phyloP scores from a whole-genome alignment of 1,140 invertebrate species.

The Tribolium castaneum region DNA sequence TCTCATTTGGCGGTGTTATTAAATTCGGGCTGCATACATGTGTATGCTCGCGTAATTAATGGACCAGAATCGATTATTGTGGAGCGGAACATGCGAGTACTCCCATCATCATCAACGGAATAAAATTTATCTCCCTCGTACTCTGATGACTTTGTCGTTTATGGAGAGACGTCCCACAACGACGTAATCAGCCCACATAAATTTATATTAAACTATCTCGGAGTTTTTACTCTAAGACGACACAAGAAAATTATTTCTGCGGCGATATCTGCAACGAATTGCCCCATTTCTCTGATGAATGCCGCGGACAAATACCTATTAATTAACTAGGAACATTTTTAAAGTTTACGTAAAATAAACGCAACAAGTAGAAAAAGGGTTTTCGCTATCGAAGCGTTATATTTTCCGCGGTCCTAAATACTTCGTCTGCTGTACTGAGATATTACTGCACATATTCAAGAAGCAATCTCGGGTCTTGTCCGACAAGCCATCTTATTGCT shows the following conservation, averaged over 20 bases:
- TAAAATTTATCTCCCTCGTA: constrained; percentile 20
- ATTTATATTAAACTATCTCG: neutral
- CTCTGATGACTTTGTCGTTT: constrained; percentile 30
- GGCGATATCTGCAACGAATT: neutral
- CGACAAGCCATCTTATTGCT: constrained; percentile 42
- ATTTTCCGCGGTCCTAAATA: neutral
- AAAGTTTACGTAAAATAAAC: no score
- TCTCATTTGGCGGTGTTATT: constrained; percentile 30
- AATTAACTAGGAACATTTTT: neutral
- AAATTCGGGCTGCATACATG: constrained; percentile 18
- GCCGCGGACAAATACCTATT: neutral
- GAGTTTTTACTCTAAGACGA: neutral
- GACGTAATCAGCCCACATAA: constrained; percentile 23
- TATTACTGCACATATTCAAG: constrained; percentile 44
- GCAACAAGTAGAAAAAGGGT: neutral
- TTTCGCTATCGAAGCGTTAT: neutral
- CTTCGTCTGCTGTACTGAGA: constrained; percentile 15
- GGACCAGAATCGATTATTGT: constrained; percentile 18
- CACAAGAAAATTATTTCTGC: neutral
- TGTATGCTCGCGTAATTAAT: constrained; percentile 17
- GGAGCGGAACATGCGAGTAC: neutral
- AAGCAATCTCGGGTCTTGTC: constrained; percentile 48
- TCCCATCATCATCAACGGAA: neutral
- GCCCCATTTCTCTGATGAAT: neutral
- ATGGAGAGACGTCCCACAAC: constrained; percentile 1